A percentile compares a stretch with the other conserved stretches of the same genome.
phyloP scores from a whole-genome alignment of 2,888 invertebrate species.

The Platycheirus albimanus region DNA sequence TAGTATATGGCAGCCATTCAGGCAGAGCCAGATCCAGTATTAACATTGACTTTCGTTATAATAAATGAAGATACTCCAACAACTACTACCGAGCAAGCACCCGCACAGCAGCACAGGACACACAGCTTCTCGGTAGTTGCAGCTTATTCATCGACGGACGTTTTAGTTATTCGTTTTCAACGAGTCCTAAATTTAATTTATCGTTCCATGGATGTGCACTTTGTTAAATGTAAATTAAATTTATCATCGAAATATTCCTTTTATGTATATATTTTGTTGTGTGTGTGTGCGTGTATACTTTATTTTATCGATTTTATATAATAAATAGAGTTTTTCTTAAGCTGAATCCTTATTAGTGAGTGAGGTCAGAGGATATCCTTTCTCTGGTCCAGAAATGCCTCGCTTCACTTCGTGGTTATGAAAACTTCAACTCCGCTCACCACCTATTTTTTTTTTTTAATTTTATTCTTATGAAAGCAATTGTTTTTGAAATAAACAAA shows the following conservation, averaged over 20 bases:
- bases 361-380: not conserved
- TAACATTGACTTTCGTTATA: conserved; percentile 8
- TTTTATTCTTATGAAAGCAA: not conserved
- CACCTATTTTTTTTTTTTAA: too few relatives aligned
- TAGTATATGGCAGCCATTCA: conserved; percentile 1
- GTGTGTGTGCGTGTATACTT: not conserved
- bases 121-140: not conserved
- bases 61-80: too few relatives aligned
- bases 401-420: not conserved
- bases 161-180: conserved; percentile 59
- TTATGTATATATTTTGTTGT: conserved; percentile 4
- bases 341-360: not conserved
- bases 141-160: conserved; percentile 37
- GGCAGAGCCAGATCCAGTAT: not conserved
- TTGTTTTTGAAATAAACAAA: not conserved
- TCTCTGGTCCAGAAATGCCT: not conserved
- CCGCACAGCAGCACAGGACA: too few relatives aligned
- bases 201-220: conserved; percentile 64
- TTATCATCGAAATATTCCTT: conserved; percentile 48
- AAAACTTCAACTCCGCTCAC: too few relatives aligned
- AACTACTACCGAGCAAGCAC: not conserved
- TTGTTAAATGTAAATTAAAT: conserved; percentile 71
- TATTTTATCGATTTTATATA: conserved; percentile 45
- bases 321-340: not conserved
- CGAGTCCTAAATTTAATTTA: conserved; percentile 71